Base-by-base conservation (phyloP, 2,797 vertebrate genomes). In the Selene dorsalis region DNA sequence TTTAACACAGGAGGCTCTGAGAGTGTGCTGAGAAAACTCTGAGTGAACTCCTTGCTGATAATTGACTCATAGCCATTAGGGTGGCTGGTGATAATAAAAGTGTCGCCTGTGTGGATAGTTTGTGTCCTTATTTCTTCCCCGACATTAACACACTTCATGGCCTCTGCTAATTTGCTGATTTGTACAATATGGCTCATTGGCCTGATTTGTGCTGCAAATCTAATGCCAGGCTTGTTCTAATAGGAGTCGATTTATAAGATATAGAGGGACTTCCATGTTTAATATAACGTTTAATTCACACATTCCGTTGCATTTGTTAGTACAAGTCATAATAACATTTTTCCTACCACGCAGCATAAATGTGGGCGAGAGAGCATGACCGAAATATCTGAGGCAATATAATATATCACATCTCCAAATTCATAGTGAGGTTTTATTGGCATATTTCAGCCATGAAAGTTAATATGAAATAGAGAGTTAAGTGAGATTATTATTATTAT, bases 141-240 rank as follows among this genome's bases (percentile, higher is more conserved):
- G 91, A 92, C 93, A 95, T 95, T 95, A 95, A 94, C 93, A 93
- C 94, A 95, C 93, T 94, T 95, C 93, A 95, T 94, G 93, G 94
- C 93, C 92, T 91, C 92, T 92, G 94, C 89, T 95, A 94, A 95
- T 95, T 94, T 94, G 93, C 93, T 94, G 94, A 95, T 95, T 94
- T 94, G 92, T 94, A 93, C 93, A 95, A 93, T 95, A 94, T 93
- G 94, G 93, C 92, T 95, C 94, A 95, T 94, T 95, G 94, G 92
- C 91, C 93, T 94, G 94, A 96, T 95, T 94, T 93, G 92, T 92
- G 91, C 91, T 81, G 91, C 92, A 91, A 89, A 93, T 93, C 92
- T 93, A 94, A 91, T 91, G 93, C 92, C 89, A 84, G 88, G 80
- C 92, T 94, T 94, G 91, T 94, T 94, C 92, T 94, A 94, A 95